Conservation (phyloP, 2,113 vertebrate genomes). For the Copsychus sechellarum region DNA sequence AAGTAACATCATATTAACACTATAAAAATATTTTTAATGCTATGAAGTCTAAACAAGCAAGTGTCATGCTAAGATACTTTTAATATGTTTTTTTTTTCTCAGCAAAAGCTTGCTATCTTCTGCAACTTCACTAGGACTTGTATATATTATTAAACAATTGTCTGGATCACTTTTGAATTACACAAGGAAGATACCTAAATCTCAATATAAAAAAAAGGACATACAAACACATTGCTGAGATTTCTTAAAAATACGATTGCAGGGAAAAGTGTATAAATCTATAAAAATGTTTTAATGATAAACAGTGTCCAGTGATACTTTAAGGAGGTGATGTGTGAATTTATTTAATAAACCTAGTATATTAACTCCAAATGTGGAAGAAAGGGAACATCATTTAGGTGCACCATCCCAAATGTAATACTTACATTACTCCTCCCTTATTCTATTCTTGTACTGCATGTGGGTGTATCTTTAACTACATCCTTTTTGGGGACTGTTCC, state of each 20-base stretch:
- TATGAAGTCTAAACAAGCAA: neutral
- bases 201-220: neutral
- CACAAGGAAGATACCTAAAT: neutral
- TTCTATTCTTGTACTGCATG: conserved; percentile 51
- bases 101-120: neutral
- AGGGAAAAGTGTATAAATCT: neutral
- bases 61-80: neutral
- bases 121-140: neutral
- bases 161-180: neutral
- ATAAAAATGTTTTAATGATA: neutral
- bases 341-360: neutral
- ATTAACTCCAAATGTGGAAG: neutral
- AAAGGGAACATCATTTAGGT: conserved; percentile 4
- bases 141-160: neutral
- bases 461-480: conserved; percentile 58
- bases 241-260: neutral
- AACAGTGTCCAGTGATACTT: neutral
- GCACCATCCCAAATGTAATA: conserved; percentile 39
- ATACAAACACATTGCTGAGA: neutral
- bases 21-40: neutral
- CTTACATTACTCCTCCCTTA: conserved; percentile 59
- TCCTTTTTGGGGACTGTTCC: conserved; percentile 46
- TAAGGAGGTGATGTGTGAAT: neutral
- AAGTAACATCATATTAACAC: neutral
- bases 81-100: neutral